A percentile compares a stretch with the other conserved stretches of the same genome.
Evolutionary conservation across 1,140 invertebrate species (phyloP).

Genomic region (Popillia japonica): DNA sequence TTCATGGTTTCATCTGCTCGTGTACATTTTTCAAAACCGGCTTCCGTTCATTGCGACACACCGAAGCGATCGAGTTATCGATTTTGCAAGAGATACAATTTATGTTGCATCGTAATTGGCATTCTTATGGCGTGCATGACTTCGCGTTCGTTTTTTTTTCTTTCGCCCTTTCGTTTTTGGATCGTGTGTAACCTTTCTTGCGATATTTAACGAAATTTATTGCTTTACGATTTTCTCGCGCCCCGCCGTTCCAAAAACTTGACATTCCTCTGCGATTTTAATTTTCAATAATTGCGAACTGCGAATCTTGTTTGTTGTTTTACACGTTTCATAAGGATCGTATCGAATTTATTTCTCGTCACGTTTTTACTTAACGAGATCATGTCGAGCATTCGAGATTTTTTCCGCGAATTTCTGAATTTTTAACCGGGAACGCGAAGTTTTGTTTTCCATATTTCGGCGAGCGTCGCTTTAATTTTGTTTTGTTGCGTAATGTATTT

Average conservation of each 20-base stretch:
- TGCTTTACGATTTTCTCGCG: neutral
- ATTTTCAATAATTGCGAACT: constrained; percentile 8
- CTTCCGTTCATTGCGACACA: neutral
- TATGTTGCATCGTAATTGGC: constrained; percentile 9
- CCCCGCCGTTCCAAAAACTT: neutral
- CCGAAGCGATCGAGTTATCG: neutral
- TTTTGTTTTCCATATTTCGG: neutral
- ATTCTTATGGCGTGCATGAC: constrained; percentile 2
- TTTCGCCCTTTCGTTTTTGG: neutral
- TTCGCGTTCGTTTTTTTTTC: neutral
- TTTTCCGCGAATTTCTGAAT: neutral
- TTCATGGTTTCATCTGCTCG: neutral
- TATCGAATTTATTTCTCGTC: constrained; percentile 23
- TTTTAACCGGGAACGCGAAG: neutral
- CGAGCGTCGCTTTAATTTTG: neutral
- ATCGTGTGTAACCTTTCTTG: neutral
- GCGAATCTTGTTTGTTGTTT: neutral
- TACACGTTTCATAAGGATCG: neutral
- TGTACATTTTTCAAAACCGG: constrained; percentile 9
- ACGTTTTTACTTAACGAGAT: constrained; percentile 26
- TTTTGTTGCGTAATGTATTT: neutral
- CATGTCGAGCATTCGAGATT: neutral
- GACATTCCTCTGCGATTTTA: neutral
- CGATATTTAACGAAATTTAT: neutral
- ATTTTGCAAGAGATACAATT: constrained; percentile 1